phyloP scores from a whole-genome alignment of 2,888 invertebrate genomes.

The Agrilus cyanescens region DNA sequence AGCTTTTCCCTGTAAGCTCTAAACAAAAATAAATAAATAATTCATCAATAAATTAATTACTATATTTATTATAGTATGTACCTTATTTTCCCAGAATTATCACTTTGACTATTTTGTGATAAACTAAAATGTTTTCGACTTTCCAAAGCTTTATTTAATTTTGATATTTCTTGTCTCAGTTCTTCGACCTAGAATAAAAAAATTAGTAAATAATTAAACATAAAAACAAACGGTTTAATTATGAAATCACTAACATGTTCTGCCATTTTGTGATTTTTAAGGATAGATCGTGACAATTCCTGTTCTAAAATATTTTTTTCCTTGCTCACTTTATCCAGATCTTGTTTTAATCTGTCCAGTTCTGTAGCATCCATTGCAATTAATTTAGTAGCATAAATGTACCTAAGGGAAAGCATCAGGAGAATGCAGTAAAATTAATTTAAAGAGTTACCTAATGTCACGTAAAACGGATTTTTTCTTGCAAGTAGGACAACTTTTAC shows the following conservation, averaged over 20 bases:
- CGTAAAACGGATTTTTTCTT: slow-evolving; percentile 44
- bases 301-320: slow-evolving; percentile 47
- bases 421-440: not conserved
- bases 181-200: slow-evolving; percentile 23
- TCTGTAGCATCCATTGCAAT: slow-evolving; percentile 71
- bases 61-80: too few species aligned
- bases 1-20: slow-evolving; percentile 50
- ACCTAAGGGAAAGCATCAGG: slow-evolving; percentile 41
- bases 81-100: not conserved
- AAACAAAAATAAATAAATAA: slow-evolving; percentile 11
- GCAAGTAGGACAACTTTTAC: slow-evolving; percentile 78
- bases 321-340: slow-evolving; percentile 45
- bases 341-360: slow-evolving; percentile 50
- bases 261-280: slow-evolving; percentile 25
- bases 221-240: too few species aligned
- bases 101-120: not conserved
- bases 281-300: slow-evolving; percentile 46
- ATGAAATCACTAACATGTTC: not conserved
- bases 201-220: too few species aligned
- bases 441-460: slow-evolving; percentile 18
- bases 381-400: slow-evolving; percentile 66
- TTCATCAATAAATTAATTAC: too few species aligned
- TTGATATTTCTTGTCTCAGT: slow-evolving; percentile 23
- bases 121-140: not conserved
- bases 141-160: slow-evolving; percentile 6